Evolutionary conservation across 1,140 invertebrate genomes (phyloP).

Genomic region (Gonioctena quinquepunctata): DNA sequence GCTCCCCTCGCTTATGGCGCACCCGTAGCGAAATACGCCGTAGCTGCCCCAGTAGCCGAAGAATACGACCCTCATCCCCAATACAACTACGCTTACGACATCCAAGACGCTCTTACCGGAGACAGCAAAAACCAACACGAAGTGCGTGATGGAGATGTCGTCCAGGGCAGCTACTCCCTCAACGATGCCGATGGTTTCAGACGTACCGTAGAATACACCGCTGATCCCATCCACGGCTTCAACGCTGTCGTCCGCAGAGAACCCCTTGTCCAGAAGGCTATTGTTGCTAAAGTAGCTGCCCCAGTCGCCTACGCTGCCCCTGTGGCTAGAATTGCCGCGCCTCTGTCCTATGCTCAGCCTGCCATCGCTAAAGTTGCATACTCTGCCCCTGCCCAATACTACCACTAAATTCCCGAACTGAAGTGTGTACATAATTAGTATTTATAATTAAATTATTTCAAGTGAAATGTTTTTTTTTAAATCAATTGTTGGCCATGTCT

Average conservation of each 20-base stretch:
- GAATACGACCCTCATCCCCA: conserved; percentile 63
- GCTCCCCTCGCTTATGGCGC: conserved; percentile 12
- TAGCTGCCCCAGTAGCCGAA: conserved; percentile 44
- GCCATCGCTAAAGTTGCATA: conserved; percentile 14
- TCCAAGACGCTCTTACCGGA: conserved; percentile 63
- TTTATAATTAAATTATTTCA: not conserved
- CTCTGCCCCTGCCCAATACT: conserved; percentile 10
- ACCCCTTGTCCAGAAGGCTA: conserved; percentile 37
- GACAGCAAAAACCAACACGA: conserved; percentile 65
- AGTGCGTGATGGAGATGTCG: conserved; percentile 65
- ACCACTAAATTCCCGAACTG: not conserved
- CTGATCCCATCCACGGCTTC: conserved; percentile 62
- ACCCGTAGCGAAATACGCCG: conserved; percentile 9
- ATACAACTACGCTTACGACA: conserved; percentile 62
- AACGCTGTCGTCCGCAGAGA: conserved; percentile 57
- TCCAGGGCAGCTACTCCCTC: conserved; percentile 68
- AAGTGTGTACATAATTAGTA: conserved; percentile 7
- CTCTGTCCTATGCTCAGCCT: conserved; percentile 20
- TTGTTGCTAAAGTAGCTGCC: conserved; percentile 25
- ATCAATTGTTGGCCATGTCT: too few relatives aligned
- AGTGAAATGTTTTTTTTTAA: not conserved
- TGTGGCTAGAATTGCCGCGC: conserved; percentile 12
- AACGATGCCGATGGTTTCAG: conserved; percentile 66
- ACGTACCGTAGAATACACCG: conserved; percentile 66
- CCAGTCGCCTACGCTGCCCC: conserved; percentile 36